Evolutionary conservation across 2,113 vertebrate species (phyloP).

Genomic region (Anguilla rostrata): DNA sequence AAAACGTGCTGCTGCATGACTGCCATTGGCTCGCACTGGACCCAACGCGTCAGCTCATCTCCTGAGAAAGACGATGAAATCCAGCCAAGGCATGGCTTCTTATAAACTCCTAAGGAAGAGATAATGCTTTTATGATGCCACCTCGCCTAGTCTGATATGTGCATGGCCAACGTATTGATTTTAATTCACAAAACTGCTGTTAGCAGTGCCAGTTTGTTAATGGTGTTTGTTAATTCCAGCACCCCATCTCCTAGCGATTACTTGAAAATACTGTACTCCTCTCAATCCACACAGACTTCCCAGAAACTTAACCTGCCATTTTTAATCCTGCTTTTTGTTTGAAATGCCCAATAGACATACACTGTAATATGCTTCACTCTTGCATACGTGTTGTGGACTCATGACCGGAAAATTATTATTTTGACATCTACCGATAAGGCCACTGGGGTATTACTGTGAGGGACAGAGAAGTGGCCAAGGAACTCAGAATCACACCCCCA

Average conservation of each 20-base stretch:
- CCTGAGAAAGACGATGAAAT: not conserved
- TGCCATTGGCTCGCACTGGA: not conserved
- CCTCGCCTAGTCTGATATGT: conserved; percentile 63
- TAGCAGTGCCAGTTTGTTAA: conserved; percentile 65
- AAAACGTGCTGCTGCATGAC: not conserved
- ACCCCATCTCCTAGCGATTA: conserved; percentile 67
- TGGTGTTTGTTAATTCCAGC: conserved; percentile 68
- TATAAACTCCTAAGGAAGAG: not conserved
- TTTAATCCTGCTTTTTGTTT: conserved; percentile 42
- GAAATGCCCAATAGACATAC: conserved; percentile 67
- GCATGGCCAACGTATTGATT: conserved; percentile 59
- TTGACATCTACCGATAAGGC: conserved; percentile 72
- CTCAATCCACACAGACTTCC: conserved; percentile 62
- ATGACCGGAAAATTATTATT: conserved; percentile 68
- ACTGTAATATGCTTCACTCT: conserved; percentile 70
- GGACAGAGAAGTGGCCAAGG: conserved; percentile 48
- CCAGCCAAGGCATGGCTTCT: not conserved
- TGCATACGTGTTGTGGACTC: conserved; percentile 69
- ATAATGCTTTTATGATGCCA: not conserved
- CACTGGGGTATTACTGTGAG: conserved; percentile 62
- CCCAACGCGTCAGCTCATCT: not conserved
- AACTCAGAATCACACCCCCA: conserved; percentile 55
- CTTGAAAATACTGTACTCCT: conserved; percentile 71
- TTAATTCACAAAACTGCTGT: conserved; percentile 76
- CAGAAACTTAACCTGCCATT: conserved; percentile 62